phyloP scores from a whole-genome alignment of 2,888 invertebrate genomes.

The Argyra leucocephala region DNA sequence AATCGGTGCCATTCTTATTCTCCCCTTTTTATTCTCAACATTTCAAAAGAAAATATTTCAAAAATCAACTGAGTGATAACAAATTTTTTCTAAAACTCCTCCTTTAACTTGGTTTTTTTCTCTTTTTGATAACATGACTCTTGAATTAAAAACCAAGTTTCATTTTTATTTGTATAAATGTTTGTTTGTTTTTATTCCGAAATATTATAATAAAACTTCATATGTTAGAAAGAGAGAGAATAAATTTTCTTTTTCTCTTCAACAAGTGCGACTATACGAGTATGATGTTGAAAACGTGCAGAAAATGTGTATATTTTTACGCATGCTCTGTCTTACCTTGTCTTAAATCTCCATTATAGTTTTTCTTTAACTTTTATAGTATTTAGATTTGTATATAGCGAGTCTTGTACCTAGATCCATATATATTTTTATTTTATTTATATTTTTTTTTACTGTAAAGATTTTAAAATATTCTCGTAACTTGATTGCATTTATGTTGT shows the following conservation, averaged over 20 bases:
- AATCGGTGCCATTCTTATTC: too few relatives aligned
- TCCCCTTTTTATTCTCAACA: too few relatives aligned
- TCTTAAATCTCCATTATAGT: conserved; percentile 6
- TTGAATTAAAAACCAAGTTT: neutral
- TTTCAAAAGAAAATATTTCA: too few relatives aligned
- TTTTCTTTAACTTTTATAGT: neutral
- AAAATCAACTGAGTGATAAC: too few relatives aligned
- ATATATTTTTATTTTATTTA: neutral
- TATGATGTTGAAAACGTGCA: neutral
- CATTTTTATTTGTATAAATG: neutral
- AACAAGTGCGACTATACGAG: too few relatives aligned
- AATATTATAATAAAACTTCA: too few relatives aligned
- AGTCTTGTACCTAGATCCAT: neutral
- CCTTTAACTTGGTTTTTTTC: neutral
- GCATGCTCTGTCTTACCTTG: neutral
- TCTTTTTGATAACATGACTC: too few relatives aligned
- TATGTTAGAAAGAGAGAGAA: too few relatives aligned
- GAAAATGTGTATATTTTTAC: neutral
- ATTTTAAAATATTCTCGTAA: neutral
- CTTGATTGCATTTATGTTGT: neutral
- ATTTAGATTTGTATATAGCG: too few relatives aligned
- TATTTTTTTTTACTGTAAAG: neutral
- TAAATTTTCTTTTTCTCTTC: neutral
- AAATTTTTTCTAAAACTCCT: neutral
- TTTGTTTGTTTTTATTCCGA: too few relatives aligned